A percentile compares a stretch with the other conserved stretches of the same genome.
Conservation (phyloP, 2,113 vertebrate genomes). For the Macquaria australasica region DNA sequence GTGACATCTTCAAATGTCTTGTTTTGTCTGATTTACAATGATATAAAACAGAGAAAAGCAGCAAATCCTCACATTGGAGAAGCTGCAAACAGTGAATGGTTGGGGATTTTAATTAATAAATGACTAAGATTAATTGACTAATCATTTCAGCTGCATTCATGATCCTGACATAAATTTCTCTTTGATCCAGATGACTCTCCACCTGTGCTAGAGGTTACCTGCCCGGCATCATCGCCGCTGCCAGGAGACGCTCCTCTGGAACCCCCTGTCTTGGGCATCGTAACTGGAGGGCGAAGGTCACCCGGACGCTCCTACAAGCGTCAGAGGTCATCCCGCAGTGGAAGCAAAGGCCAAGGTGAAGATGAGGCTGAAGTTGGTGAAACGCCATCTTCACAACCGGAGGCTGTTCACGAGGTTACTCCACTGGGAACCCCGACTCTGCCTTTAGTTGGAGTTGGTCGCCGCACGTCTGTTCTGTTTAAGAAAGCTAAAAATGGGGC, state of each 20-base stretch:
- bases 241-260: slow-evolving; percentile 92
- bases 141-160: neutral
- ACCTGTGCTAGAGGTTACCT: slow-evolving; percentile 92
- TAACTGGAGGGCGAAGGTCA: slow-evolving; percentile 87
- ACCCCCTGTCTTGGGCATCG: slow-evolving; percentile 90
- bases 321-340: slow-evolving; percentile 84
- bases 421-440: slow-evolving; percentile 80
- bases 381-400: slow-evolving; percentile 81
- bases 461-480: slow-evolving; percentile 92
- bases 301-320: slow-evolving; percentile 87
- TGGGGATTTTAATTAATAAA: neutral
- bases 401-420: slow-evolving; percentile 84
- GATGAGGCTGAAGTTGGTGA: slow-evolving; percentile 76
- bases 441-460: slow-evolving; percentile 86
- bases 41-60: neutral
- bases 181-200: slow-evolving; percentile 88
- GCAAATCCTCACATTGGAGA: neutral
- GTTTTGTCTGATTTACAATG: neutral
- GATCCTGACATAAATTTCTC: neutral
- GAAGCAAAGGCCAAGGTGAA: slow-evolving; percentile 85
- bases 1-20: neutral
- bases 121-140: neutral
- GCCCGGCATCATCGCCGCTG: slow-evolving; percentile 90
- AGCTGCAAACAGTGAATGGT: neutral
- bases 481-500: slow-evolving; percentile 95